phyloP scores from a whole-genome alignment of 2,888 invertebrate species.

The Zhuqinia jingwanae region DNA sequence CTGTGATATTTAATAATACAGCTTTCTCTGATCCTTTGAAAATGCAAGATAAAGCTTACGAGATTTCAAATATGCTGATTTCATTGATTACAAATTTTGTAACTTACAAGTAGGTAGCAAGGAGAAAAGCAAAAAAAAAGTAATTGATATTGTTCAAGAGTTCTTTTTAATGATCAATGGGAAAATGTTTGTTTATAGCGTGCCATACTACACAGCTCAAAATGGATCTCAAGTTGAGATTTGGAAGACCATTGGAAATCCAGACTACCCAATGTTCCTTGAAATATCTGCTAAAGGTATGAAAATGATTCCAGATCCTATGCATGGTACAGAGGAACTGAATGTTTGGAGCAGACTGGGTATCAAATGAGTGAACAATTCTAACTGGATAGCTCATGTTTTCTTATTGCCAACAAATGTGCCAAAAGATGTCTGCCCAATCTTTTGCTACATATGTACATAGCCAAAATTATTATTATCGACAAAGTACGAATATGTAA shows the following conservation, averaged over 20 bases:
- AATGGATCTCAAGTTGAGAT: slow-evolving; percentile 48
- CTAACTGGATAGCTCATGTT: too few species aligned
- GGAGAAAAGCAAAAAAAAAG: too few species aligned
- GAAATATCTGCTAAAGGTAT: slow-evolving; percentile 51
- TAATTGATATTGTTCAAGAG: neutral
- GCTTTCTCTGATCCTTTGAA: slow-evolving; percentile 52
- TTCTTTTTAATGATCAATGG: too few species aligned
- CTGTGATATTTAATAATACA: slow-evolving; percentile 62
- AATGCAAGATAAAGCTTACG: slow-evolving; percentile 17
- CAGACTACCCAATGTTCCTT: slow-evolving; percentile 44
- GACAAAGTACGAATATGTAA: too few species aligned
- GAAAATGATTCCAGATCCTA: slow-evolving; percentile 67
- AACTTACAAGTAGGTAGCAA: slow-evolving; percentile 49
- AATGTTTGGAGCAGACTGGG: slow-evolving; percentile 55
- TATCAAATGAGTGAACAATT: slow-evolving; percentile 13
- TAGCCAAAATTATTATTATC: too few species aligned
- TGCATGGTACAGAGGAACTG: slow-evolving; percentile 54
- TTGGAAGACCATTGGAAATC: slow-evolving; percentile 61
- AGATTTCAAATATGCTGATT: slow-evolving; percentile 51
- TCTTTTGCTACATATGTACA: too few species aligned
- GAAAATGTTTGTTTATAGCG: slow-evolving; percentile 41
- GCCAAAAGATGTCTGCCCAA: too few species aligned
- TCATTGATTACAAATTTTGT: slow-evolving; percentile 63
- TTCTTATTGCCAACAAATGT: too few species aligned
- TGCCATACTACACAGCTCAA: slow-evolving; percentile 50